phyloP scores from a whole-genome alignment of 1,140 invertebrate genomes.

The Protaetia brevitarsis region DNA sequence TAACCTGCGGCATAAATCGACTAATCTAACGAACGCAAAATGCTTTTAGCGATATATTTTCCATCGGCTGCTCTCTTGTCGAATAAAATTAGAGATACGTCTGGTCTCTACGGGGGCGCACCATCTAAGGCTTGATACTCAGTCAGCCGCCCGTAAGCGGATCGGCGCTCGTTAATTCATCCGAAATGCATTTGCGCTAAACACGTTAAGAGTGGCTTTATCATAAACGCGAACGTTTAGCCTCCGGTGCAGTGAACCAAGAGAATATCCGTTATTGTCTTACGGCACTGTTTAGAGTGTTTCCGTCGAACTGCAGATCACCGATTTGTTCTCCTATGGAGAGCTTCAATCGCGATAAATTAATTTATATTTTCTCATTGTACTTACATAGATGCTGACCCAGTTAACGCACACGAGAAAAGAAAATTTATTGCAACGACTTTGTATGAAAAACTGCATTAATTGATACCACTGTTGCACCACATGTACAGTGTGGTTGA shows the following conservation, averaged over 20 bases:
- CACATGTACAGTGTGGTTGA: too few species aligned
- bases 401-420: too few species aligned
- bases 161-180: background rate
- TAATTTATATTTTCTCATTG: too few species aligned
- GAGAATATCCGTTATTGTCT: background rate
- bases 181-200: constrained; percentile 1
- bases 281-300: too few species aligned
- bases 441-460: too few species aligned
- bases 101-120: constrained; percentile 2
- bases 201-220: background rate
- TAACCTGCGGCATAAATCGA: too few species aligned
- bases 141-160: background rate
- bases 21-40: background rate
- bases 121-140: constrained; percentile 5
- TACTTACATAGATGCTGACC: too few species aligned
- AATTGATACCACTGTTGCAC: too few species aligned
- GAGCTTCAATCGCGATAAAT: too few species aligned
- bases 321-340: too few species aligned
- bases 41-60: constrained; percentile 6
- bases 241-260: background rate
- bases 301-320: too few species aligned
- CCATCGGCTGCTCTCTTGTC: background rate
- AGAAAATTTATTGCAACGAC: too few species aligned
- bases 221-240: background rate
- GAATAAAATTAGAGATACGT: constrained; percentile 17